Evolutionary conservation across 2,797 vertebrate genomes (phyloP).

Genomic region (Anas bernieri): DNA sequence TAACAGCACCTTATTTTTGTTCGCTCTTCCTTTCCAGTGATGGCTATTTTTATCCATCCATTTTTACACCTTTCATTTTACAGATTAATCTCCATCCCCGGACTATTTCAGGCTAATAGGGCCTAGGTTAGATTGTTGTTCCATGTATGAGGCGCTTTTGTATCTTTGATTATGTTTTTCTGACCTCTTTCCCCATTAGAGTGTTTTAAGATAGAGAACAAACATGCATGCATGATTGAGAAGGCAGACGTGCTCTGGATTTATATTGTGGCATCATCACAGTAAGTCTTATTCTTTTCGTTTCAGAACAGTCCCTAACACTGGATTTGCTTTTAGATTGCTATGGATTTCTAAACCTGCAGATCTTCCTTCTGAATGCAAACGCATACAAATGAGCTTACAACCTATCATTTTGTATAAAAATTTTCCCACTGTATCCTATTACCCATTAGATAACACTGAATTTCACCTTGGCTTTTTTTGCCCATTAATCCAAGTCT

Average conservation of each 20-base stretch:
- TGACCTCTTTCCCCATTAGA: neutral
- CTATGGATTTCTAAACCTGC: neutral
- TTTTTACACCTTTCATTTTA: neutral
- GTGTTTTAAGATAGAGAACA: neutral
- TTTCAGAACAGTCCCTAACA: neutral
- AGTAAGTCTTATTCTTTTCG: neutral
- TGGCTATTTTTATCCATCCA: neutral
- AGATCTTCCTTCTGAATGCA: neutral
- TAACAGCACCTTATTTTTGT: neutral
- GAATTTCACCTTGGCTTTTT: neutral
- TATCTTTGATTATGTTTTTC: neutral
- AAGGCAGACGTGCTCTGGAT: neutral
- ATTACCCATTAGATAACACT: neutral
- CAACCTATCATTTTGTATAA: neutral
- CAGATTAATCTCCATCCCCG: neutral
- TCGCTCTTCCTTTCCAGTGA: neutral
- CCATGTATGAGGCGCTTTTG: accelerated
- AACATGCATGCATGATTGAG: neutral
- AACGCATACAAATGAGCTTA: neutral
- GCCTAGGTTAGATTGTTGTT: neutral
- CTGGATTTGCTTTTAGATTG: neutral
- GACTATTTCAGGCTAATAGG: neutral
- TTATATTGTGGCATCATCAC: neutral
- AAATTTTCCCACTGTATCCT: neutral
- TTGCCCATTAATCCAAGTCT: neutral